Percentiles rank a stretch among this genome's conserved stretches.
These are phyloP conservation scores for Xestia ashworthii DNA, from an alignment of 2,888 invertebrate genomes.

Conservation along the genomic window DNA sequence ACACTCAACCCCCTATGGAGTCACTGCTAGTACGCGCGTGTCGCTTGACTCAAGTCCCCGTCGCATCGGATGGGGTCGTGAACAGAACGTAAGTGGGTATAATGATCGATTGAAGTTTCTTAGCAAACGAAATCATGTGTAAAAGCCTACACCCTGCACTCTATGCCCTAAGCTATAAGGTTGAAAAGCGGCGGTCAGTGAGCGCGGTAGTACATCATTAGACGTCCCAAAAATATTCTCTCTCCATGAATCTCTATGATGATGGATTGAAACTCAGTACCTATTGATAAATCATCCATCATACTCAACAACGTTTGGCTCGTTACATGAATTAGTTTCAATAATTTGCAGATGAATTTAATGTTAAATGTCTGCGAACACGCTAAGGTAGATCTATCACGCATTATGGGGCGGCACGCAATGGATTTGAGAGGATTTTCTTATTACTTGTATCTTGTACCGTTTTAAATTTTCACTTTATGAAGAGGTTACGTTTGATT, in stretches of 20 bases:
- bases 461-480: neutral
- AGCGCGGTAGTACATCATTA: neutral
- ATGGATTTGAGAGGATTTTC: conserved; percentile 2
- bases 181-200: neutral
- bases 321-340: conserved; percentile 18
- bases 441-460: neutral
- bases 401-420: conserved; percentile 32
- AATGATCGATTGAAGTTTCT: neutral
- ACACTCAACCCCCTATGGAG: neutral
- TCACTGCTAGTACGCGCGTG: neutral
- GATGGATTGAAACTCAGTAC: conserved; percentile 10
- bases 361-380: conserved; percentile 25
- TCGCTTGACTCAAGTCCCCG: neutral
- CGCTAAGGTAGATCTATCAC: conserved; percentile 31
- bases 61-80: neutral
- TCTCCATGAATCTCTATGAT: neutral
- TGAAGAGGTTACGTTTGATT: neutral
- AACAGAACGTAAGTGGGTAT: neutral
- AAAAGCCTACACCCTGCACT: neutral
- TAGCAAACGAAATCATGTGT: neutral
- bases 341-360: conserved; percentile 29
- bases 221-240: neutral
- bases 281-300: conserved; percentile 17
- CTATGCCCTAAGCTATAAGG: neutral
- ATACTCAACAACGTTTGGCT: neutral